Conservation (phyloP, 2,113 vertebrate species). For the Mesocricetus auratus region DNA sequence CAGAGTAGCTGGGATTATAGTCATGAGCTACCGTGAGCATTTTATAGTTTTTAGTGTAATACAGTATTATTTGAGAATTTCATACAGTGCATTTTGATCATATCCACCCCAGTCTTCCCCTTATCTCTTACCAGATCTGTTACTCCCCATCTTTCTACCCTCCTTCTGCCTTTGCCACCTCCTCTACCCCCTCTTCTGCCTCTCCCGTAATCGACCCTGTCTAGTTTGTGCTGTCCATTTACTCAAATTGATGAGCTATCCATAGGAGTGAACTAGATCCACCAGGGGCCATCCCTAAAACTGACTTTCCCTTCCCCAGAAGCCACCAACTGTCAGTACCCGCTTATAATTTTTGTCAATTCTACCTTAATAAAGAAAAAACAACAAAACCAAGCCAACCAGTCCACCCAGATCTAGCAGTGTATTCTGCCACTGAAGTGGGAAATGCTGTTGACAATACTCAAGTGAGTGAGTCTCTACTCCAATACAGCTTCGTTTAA, state of each 20-base stretch:
- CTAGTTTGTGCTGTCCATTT: not conserved
- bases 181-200: not conserved
- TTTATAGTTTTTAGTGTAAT: not conserved
- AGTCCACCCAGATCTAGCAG: not conserved
- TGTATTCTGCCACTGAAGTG: not conserved
- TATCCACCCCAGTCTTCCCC: not conserved
- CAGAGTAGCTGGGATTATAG: not conserved
- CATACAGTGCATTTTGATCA: not conserved
- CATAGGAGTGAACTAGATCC: not conserved
- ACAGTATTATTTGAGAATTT: not conserved
- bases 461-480: not conserved
- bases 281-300: not conserved
- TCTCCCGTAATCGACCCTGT: not conserved
- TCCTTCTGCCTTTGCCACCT: not conserved
- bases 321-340: not conserved
- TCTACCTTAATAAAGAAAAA: not conserved
- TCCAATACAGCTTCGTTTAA: slow-evolving; percentile 9
- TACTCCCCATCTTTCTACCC: no score
- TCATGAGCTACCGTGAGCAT: not conserved
- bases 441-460: not conserved
- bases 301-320: not conserved
- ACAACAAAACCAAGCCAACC: not conserved
- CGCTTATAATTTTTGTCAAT: not conserved
- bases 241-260: not conserved
- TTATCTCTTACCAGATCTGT: not conserved